Evolutionary conservation across 1,140 invertebrate species (phyloP), one percentile per base, ranked within the genome.

Genomic region (Battus philenor): DNA sequence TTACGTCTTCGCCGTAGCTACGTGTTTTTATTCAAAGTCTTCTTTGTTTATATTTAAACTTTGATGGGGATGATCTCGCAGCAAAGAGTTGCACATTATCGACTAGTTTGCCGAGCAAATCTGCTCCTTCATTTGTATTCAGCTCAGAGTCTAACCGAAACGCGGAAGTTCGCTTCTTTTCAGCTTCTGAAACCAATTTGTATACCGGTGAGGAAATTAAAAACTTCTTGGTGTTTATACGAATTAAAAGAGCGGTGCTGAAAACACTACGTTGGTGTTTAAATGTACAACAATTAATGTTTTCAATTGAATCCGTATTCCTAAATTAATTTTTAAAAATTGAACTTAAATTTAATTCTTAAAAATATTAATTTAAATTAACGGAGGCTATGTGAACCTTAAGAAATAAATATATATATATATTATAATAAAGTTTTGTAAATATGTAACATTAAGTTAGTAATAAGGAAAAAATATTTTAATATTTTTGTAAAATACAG

Each of bases 171-270:
- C 54, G 54, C 67, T 67, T 66, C 50, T 77, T 67, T 66, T 55
- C 68, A 67, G 68, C 66, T 67, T 62, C 70, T 59, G 59, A 68
- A 74, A 72, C 71, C 73, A 72, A 77, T 77, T 77, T 77, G 73
- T 77, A 62, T 69, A 72, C 64, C 60, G 59, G 68, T 59, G 64
- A 74, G 68, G 59, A 70, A 77, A 77, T 74, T 77, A 77, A 74
- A 76, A 74, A 72, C 54, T 68, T 65, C 50, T 46, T 24, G 46
- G 63, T 63, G 48, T 58, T 63, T 61, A 36, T 43, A 41, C 36
- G 18, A 38, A 32, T 44, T 47, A 44, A 53, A 44, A 44, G 24
- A 16, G 16, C 24, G n/a, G 38, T 15, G 22, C 24, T 41, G n/a
- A n/a, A n/a, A n/a, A n/a, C n/a, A n/a, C n/a, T n/a, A n/a, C n/a